These are phyloP conservation scores for Harpegnathos saltator DNA, from an alignment of 1,140 invertebrate species.

Conservation along the genomic window DNA sequence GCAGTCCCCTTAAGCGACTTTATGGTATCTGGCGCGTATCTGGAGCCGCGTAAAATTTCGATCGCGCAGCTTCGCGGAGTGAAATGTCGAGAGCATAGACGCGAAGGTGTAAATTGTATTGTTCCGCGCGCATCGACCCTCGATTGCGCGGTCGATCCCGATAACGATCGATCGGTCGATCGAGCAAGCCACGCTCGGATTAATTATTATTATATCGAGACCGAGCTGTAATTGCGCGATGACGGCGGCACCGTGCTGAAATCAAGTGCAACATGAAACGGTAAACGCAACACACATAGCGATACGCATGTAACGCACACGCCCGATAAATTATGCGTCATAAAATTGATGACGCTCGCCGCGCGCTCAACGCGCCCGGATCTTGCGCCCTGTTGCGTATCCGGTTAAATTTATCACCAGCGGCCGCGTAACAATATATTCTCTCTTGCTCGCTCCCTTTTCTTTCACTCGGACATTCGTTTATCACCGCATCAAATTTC, in stretches of 20 bases:
- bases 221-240: constrained; percentile 33
- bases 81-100: too few species aligned
- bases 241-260: constrained; percentile 22
- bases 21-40: too few species aligned
- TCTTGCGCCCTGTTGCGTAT: constrained; percentile 28
- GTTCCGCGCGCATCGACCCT: too few species aligned
- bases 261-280: constrained; percentile 39
- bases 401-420: constrained; percentile 29
- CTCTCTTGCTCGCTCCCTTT: neutral
- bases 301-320: constrained; percentile 11
- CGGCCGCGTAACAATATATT: constrained; percentile 3
- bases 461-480: neutral
- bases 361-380: neutral
- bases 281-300: neutral
- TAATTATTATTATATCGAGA: constrained; percentile 35
- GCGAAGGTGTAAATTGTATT: too few species aligned
- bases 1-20: too few species aligned
- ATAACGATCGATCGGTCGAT: constrained; percentile 4
- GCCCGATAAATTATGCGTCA: constrained; percentile 30
- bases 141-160: too few species aligned
- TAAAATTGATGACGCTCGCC: constrained; percentile 20
- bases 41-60: too few species aligned
- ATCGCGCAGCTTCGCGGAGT: too few species aligned
- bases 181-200: too few species aligned
- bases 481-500: constrained; percentile 30